Conservation (phyloP, 2,888 invertebrate genomes). For the Altica lythri region DNA sequence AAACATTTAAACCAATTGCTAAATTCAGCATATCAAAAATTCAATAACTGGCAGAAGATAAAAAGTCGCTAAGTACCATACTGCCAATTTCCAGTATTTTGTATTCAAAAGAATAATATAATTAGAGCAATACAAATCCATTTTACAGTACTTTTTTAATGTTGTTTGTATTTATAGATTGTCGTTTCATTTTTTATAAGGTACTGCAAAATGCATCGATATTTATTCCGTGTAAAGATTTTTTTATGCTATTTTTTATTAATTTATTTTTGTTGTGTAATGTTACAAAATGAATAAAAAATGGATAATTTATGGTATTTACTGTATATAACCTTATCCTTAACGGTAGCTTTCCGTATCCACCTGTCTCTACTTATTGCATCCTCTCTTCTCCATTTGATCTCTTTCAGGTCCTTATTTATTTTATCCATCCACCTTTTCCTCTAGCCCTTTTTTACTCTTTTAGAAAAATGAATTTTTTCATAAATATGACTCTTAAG, state of each 20-base stretch:
- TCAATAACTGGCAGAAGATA: constrained; percentile 77
- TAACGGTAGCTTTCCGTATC: too few relatives aligned
- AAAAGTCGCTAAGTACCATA: constrained; percentile 48
- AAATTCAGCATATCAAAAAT: constrained; percentile 84
- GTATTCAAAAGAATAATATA: not conserved
- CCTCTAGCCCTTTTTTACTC: too few relatives aligned
- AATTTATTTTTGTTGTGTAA: constrained; percentile 18
- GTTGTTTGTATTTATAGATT: not conserved
- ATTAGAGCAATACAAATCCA: constrained; percentile 17
- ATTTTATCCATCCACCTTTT: too few relatives aligned
- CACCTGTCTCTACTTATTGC: too few relatives aligned
- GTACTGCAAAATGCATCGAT: constrained; percentile 11
- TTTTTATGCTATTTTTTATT: constrained; percentile 16
- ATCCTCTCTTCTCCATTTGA: too few relatives aligned
- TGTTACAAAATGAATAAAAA: constrained; percentile 16
- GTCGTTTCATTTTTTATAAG: not conserved
- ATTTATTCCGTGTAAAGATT: constrained; percentile 10
- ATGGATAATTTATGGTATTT: not conserved
- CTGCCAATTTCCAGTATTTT: constrained; percentile 24
- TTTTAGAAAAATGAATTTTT: too few relatives aligned
- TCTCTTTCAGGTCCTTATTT: too few relatives aligned
- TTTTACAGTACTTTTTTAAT: constrained; percentile 16
- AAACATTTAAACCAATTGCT: constrained; percentile 87
- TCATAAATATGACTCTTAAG: too few relatives aligned
- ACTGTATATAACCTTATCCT: too few relatives aligned